Percentiles rank a stretch among this genome's conserved stretches.
These are phyloP conservation scores for Chaetodon trifascialis DNA, from an alignment of 2,113 vertebrate species.

Conservation along the genomic window DNA sequence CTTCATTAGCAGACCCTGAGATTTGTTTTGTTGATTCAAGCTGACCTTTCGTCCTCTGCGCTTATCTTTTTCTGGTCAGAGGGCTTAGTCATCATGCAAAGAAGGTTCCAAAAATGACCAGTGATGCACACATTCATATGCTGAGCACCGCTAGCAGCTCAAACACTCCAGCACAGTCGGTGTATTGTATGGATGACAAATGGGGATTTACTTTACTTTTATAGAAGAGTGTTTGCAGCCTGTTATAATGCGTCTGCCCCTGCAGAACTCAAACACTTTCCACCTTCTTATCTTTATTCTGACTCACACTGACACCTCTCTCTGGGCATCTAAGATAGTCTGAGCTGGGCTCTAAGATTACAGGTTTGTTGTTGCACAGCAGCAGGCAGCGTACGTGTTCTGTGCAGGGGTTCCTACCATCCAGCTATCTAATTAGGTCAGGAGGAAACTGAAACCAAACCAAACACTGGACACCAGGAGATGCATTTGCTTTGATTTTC, in stretches of 20 bases:
- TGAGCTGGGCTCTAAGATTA: slow-evolving; percentile 52
- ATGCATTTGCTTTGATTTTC: neutral
- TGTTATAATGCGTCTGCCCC: neutral
- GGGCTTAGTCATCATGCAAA: slow-evolving; percentile 31
- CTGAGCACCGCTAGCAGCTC: neutral
- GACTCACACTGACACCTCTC: neutral
- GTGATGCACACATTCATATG: neutral
- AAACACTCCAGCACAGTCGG: neutral
- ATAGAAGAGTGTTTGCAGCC: neutral
- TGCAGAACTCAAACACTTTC: neutral
- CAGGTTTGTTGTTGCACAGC: slow-evolving; percentile 34
- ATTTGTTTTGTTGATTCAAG: neutral
- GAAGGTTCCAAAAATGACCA: neutral
- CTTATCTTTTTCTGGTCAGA: neutral
- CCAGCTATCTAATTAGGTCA: slow-evolving; percentile 37
- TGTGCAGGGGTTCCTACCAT: neutral
- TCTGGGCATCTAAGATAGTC: slow-evolving; percentile 9
- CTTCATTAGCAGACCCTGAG: neutral
- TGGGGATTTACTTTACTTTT: neutral
- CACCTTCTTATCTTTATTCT: neutral
- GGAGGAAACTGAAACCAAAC: slow-evolving; percentile 40
- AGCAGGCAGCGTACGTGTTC: slow-evolving; percentile 8
- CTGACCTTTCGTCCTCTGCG: slow-evolving; percentile 10
- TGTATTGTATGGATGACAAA: neutral
- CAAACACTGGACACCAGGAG: slow-evolving; percentile 21